Evolutionary conservation across 2,888 invertebrate genomes (phyloP).

Genomic region (Molorchus minor): DNA sequence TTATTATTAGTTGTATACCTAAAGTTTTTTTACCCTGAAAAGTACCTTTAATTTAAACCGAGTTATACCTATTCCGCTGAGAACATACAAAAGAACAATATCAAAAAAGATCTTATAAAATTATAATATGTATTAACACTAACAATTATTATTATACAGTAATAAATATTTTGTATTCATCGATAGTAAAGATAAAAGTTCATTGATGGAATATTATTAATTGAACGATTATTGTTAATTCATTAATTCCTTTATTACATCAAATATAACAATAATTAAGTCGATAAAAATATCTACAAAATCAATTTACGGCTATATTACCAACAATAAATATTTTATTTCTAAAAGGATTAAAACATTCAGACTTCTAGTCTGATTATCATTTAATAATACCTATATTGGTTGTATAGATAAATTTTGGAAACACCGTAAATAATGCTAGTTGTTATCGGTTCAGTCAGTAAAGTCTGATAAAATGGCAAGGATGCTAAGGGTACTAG

Average conservation of each 20-base stretch:
- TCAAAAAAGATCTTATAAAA: no score
- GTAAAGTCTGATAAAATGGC: background rate
- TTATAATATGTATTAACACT: no score
- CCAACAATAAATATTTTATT: background rate
- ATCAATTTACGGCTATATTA: background rate
- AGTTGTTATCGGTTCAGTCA: background rate
- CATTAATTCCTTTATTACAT: background rate
- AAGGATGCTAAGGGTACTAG: background rate
- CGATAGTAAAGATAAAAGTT: background rate
- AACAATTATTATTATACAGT: no score
- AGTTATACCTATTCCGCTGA: no score
- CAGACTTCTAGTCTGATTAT: background rate
- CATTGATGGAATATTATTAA: background rate
- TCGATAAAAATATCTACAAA: background rate
- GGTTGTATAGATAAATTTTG: background rate
- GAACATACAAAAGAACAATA: no score
- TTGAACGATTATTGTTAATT: background rate
- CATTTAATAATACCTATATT: background rate
- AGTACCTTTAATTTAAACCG: no score
- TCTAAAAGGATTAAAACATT: background rate
- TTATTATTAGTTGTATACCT: no score
- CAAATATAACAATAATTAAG: background rate
- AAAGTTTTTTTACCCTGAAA: no score
- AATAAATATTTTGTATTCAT: background rate
- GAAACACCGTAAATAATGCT: background rate